Percentiles rank a stretch among this genome's conserved stretches.
These are phyloP conservation scores for Seriola quinqueradiata DNA, from an alignment of 2,113 vertebrate species.

Conservation along the genomic window DNA sequence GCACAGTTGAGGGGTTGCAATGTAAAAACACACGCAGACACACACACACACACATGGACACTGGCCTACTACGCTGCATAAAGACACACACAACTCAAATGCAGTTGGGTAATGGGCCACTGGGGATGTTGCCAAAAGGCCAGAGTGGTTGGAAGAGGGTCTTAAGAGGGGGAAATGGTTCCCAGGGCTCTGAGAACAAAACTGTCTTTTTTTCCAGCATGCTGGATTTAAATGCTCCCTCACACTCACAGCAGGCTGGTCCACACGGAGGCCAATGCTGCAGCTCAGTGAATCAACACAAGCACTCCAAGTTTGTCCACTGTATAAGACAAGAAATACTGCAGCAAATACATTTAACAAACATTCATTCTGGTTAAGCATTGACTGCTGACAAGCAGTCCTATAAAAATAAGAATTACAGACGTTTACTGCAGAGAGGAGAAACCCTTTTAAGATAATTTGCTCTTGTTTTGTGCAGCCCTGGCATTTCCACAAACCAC, in stretches of 20 bases:
- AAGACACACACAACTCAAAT: constrained; percentile 35
- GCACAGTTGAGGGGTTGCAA: constrained; percentile 8
- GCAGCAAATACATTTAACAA: constrained; percentile 1
- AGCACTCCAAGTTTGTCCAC: not conserved
- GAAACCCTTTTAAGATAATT: constrained; percentile 8
- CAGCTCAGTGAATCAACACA: constrained; percentile 15
- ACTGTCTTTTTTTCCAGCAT: constrained; percentile 53
- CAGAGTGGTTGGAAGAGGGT: constrained; percentile 65
- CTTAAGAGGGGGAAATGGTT: constrained; percentile 61
- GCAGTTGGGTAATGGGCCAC: constrained; percentile 53
- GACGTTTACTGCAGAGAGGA: not conserved
- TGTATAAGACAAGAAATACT: not conserved
- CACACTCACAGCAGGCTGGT: constrained; percentile 25
- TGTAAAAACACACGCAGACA: constrained; percentile 17
- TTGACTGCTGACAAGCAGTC: not conserved
- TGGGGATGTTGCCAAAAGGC: constrained; percentile 72
- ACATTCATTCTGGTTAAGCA: not conserved
- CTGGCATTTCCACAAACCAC: not conserved
- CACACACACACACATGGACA: constrained; percentile 18
- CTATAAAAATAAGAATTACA: not conserved
- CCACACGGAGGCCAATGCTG: constrained; percentile 38
- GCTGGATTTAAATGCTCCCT: constrained; percentile 60
- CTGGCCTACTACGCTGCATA: not conserved
- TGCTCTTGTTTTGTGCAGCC: constrained; percentile 13
- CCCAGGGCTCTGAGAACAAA: constrained; percentile 78